Percentiles rank a stretch among this genome's conserved stretches.
phyloP scores from a whole-genome alignment of 2,888 invertebrate genomes.

The Argyra leucocephala region DNA sequence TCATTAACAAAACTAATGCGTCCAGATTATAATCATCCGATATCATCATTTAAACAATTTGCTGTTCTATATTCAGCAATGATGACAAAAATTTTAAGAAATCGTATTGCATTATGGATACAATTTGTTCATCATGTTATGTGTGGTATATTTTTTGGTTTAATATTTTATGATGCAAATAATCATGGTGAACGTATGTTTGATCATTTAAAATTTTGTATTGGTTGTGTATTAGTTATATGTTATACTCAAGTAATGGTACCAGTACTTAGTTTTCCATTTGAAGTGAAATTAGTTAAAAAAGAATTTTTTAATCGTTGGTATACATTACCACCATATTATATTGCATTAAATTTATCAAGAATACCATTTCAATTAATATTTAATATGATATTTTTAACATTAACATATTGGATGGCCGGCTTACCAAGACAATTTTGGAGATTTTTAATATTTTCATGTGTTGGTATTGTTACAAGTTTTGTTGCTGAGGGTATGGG shows the following conservation, averaged over 20 bases:
- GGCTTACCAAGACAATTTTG: slow-evolving; percentile 57
- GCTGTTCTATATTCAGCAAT: slow-evolving; percentile 50
- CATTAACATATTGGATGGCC: slow-evolving; percentile 54
- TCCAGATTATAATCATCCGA: slow-evolving; percentile 38
- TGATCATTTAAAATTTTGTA: slow-evolving; percentile 58
- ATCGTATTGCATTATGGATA: slow-evolving; percentile 51
- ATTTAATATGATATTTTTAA: slow-evolving; percentile 52
- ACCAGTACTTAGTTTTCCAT: slow-evolving; percentile 57
- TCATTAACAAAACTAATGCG: slow-evolving; percentile 41
- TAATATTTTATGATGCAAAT: slow-evolving; percentile 54
- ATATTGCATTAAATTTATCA: slow-evolving; percentile 53
- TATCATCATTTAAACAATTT: slow-evolving; percentile 52
- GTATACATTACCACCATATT: slow-evolving; percentile 57
- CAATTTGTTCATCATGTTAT: slow-evolving; percentile 54
- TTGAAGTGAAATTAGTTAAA: slow-evolving; percentile 58
- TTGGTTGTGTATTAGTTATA: slow-evolving; percentile 56
- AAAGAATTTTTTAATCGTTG: slow-evolving; percentile 63
- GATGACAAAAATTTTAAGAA: slow-evolving; percentile 52
- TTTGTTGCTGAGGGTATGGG: slow-evolving; percentile 71
- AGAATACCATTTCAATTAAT: slow-evolving; percentile 50
- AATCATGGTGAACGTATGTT: slow-evolving; percentile 59
- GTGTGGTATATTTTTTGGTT: slow-evolving; percentile 49
- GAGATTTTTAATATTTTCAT: slow-evolving; percentile 58
- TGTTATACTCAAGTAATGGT: slow-evolving; percentile 61
- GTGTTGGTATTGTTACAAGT: slow-evolving; percentile 59